Base-by-base conservation (phyloP, 2,888 invertebrate genomes). In the Tetanocera ferruginea region DNA sequence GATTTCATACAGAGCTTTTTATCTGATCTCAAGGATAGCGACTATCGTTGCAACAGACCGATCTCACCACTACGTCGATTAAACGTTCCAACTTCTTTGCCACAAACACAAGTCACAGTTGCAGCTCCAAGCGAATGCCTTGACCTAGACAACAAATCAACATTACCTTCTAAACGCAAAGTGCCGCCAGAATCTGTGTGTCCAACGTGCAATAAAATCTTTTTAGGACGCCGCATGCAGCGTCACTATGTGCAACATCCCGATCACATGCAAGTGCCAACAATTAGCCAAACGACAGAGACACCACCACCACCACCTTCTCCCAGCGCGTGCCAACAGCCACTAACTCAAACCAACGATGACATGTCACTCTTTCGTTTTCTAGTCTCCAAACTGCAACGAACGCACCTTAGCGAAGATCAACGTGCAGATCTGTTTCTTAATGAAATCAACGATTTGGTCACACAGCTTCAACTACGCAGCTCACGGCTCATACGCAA, bases 401-500 rank as follows among this genome's bases (percentile, higher is more conserved):
- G 83, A 28, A 81, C 85, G 19, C 82, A 85, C 3, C 84, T 89
- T 5, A 84, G 84, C 49, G 88, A 89, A 76, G 89, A 89, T 43
- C 87, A 90, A 79, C 88, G 88, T 6, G 87, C 88, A 25, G 88
- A 88, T 80, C 81, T 89, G 0, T 88, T 90, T 77, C 79, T 90
- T 11, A 84, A 84, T 67, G 89, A 90, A 81, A 81, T 90, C 0
- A 87, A 89, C 5, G 89, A 90, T 79, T 85, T 90, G 8, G 86
- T 89, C 1, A 85, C 86, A 78, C 89, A 89, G 79, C 73, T 90
- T 60, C 89, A 89, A 71, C 74, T 87, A 57, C 85, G 89, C 3
- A 87, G 88, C 73, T 87, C 88, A 0, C 86, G 87, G 0, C 84
- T 89, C 19, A 86, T 89, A 72, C 85, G 87, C 17, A 89, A 89